Evolutionary conservation across 2,797 vertebrate species (phyloP), one percentile per base, ranked within the genome.

Genomic region (Gymnoscopelus braueri): DNA sequence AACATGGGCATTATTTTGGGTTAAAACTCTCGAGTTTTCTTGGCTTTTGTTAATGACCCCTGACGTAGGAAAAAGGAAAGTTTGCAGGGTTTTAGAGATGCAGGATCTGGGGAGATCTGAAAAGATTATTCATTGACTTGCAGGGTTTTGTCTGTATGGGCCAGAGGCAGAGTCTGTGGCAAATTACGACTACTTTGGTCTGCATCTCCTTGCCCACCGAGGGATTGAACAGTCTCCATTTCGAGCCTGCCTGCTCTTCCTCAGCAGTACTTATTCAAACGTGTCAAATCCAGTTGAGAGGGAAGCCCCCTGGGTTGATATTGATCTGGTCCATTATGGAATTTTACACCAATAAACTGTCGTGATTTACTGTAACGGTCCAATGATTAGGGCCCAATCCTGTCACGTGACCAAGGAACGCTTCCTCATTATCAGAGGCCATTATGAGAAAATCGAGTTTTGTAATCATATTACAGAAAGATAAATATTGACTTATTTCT

Each of bases 391-490:
- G 77, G 86, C 81, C 75, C 72, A 78, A 79, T 90, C 69, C 53
- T 15, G 80, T 87, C 83, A 89, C 70, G 14, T 87, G 84, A 85
- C 83, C 85, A 72, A 3, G 55, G 70, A 84, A 80, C 79, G 83
- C 87, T 88, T 93, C 89, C 90, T 93, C 91, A 93, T 93, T 93
- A 92, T 91, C 90, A 92, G 80, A 84, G 87, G 83, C 90, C 89
- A 93, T 92, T 92, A 91, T 91, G 84, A 93, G 90, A 87, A 93
- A 92, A 93, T 92, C 73, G 86, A 91, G 84, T 92, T 91, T 91
- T 90, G 84, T 80, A 91, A 92, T 89, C 83, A 84, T 89, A 87
- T 90, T 89, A 88, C 87, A 74, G 82, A 89, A 91, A 90, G 88
- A 90, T 89, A 87, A 91, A 90, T 90, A 93, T 90, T 86, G 90